phyloP scores from a whole-genome alignment of 2,888 invertebrate species.

The Barypeithes pellucidus region DNA sequence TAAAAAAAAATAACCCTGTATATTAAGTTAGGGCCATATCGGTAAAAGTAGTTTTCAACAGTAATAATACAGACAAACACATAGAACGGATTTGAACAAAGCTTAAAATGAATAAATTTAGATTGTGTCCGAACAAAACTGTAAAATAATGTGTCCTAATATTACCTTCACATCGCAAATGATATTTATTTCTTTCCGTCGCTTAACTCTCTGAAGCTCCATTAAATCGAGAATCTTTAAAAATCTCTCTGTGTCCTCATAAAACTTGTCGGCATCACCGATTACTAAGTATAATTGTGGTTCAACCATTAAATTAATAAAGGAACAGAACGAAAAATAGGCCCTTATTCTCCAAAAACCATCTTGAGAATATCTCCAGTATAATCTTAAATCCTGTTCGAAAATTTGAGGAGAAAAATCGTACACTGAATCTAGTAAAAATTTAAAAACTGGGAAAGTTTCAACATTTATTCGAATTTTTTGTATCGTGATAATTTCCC shows the following conservation, averaged over 20 bases:
- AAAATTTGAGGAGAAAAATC: slow-evolving; percentile 35
- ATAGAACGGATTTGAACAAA: too few species aligned
- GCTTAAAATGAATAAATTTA: too few species aligned
- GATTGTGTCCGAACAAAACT: too few species aligned
- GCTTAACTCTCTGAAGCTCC: slow-evolving; percentile 54
- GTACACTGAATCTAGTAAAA: slow-evolving; percentile 37
- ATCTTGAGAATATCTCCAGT: slow-evolving; percentile 60
- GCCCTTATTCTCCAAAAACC: slow-evolving; percentile 59
- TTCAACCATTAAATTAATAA: slow-evolving; percentile 56
- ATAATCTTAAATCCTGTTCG: slow-evolving; percentile 48
- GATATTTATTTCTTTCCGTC: slow-evolving; percentile 60
- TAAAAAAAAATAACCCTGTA: too few species aligned
- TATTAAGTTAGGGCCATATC: too few species aligned
- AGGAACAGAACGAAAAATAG: slow-evolving; percentile 58
- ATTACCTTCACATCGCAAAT: slow-evolving; percentile 56
- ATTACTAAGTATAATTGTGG: slow-evolving; percentile 57
- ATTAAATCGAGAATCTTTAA: slow-evolving; percentile 56
- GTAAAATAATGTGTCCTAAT: too few species aligned
- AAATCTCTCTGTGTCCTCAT: slow-evolving; percentile 58
- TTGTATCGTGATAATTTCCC: slow-evolving; percentile 43
- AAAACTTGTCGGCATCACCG: slow-evolving; percentile 56
- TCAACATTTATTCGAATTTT: slow-evolving; percentile 19
- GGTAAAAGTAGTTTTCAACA: too few species aligned
- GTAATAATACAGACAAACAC: too few species aligned
- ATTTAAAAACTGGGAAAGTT: slow-evolving; percentile 32